Evolutionary conservation across 2,797 vertebrate species (phyloP).

Genomic region (Enteromius afrohamiltoni): DNA sequence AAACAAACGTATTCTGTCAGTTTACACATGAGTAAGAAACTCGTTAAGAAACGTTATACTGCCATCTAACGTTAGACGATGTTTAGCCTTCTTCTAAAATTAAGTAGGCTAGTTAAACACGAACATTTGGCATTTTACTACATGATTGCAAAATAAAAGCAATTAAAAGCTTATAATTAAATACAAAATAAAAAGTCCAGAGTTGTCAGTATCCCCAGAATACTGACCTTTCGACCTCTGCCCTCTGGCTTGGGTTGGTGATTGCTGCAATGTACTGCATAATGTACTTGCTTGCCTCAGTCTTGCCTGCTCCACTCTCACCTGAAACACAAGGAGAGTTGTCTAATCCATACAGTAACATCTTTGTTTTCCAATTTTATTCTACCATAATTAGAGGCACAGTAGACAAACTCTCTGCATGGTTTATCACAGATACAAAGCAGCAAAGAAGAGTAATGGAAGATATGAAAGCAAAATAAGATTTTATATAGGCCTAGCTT

Average conservation of each 20-base stretch:
- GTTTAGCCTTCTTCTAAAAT: not conserved
- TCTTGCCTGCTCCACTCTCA: conserved; percentile 93
- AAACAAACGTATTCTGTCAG: not conserved
- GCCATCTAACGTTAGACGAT: not conserved
- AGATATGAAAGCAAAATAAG: not conserved
- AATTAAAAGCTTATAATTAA: not conserved
- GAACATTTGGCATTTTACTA: not conserved
- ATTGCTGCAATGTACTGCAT: conserved; percentile 96
- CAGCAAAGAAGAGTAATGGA: not conserved
- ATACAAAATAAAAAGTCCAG: not conserved
- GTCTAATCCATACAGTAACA: not conserved
- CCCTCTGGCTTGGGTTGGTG: conserved; percentile 88
- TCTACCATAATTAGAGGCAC: not conserved
- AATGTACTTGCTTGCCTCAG: conserved; percentile 94
- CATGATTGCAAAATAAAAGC: not conserved
- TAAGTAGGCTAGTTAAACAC: not conserved
- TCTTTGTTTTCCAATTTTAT: not conserved
- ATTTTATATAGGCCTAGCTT: not conserved
- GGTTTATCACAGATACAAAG: not conserved
- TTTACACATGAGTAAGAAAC: not conserved
- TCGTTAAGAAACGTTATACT: not conserved
- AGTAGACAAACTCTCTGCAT: not conserved
- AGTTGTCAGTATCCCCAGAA: not conserved
- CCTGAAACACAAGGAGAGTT: conserved; percentile 70
- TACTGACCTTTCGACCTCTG: conserved; percentile 89